Evolutionary conservation across 1,140 invertebrate species (phyloP), one percentile per base, ranked within the genome.

Genomic region (Solen grandis): DNA sequence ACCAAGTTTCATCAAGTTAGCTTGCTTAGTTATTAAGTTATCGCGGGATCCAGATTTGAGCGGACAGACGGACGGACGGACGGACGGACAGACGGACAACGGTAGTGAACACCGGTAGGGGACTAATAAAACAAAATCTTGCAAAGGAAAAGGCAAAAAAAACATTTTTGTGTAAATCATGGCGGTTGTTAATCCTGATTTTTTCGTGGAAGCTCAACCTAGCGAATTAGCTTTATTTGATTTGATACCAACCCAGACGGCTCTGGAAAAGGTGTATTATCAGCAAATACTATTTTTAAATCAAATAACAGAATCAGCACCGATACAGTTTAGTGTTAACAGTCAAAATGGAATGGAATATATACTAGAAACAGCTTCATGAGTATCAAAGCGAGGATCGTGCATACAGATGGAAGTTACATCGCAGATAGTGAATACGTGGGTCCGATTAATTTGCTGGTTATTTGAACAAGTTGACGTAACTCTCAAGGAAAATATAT

Each of bases 311-410:
- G 19, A 36, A 66, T 2, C 36, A 70, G 29, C 41, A n/a, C n/a
- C 81, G 1, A 79, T 83, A n/a, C 75, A 83, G 55, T 79, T 83
- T 38, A 50, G 55, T 38, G 75, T 83, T 74, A 69, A 75, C 29
- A 62, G 74, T 14, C 65, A 84, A 4, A 79, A 84, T 68, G 41
- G 70, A 10, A 59, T 83, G 60, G 60, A 84, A 62, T 80, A 80
- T 8, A 46, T 80, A 1, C 76, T 8, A 55, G 63, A 31, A 55
- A 63, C 16, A 83, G 59, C n/a, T 54, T 54, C 13, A 25, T 83
- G 0, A 73, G 55, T 41, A 14, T 68, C 0, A 83, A 83, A 83
- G 68, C 14, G 0, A 70, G 38, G 33, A 83, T 83, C 31, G 16
- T 66, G 54, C 60, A 63, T 29, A 36, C 2, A 36, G n/a, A 63